Base-by-base conservation (phyloP, 2,797 vertebrate genomes). In the Pseudopleuronectes americanus region DNA sequence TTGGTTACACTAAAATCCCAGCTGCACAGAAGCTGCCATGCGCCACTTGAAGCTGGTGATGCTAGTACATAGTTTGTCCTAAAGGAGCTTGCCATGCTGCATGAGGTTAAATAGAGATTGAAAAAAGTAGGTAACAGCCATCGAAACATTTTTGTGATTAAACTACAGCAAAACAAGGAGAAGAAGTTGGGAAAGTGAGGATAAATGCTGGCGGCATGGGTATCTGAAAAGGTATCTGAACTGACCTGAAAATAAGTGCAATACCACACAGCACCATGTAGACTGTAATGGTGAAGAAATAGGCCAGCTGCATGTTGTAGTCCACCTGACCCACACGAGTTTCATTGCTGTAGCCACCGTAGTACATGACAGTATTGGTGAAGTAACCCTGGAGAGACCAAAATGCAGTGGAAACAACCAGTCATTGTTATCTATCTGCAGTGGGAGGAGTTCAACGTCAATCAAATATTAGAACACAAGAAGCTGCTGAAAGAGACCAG, bases 1-100 rank as follows among this genome's bases (percentile, higher is more conserved):
- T 95, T 96, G 21, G 93, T 95, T 41, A 99, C 84, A 2, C 87
- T 97, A 75, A 98, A 99, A 76, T 99, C 97, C 98, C 98, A 99
- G 90, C 93, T 91, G 76, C 96, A 97, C 66, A 99, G 81, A 53
- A 99, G 94, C 57, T 94, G 96, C 91, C 96, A 94, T 0, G 96
- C 93, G 0, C 93, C 94, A 80, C 92, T 92, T 31, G 94, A 90
- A 51, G 83, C 53, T 0, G 83, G 19, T 1, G 85, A 58, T 21
- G 91, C 91, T 12, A 94, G 86, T 17, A 95, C 64, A 4, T 96
- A 96, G 90, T 97, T 98, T 57, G 85, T 91, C 72, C 79, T 90
- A 89, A 99, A 99, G 8, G 94, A 96, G 54, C 80, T 95, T 55
- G 94, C 95, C 93, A 97, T 97, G 90, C 98, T 99, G 87, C 23